Percentiles rank a stretch among this genome's conserved stretches.
These are phyloP conservation scores for Venusia cambrica DNA, from an alignment of 2,888 invertebrate genomes.

Conservation along the genomic window DNA sequence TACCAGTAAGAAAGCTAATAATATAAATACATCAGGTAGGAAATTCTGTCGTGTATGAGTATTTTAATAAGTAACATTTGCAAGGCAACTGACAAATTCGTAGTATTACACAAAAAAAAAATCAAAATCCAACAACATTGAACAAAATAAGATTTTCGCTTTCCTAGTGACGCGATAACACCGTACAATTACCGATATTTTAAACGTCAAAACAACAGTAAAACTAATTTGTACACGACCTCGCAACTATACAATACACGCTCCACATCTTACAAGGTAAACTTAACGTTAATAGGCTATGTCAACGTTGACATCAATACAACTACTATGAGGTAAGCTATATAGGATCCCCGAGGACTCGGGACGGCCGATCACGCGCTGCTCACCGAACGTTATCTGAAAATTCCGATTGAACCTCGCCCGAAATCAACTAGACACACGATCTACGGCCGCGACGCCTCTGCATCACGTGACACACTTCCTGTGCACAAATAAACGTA, in stretches of 20 bases:
- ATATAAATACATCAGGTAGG: constrained; percentile 8
- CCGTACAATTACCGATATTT: constrained; percentile 31
- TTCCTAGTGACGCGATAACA: constrained; percentile 36
- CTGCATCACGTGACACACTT: constrained; percentile 42
- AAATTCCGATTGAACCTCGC: constrained; percentile 59
- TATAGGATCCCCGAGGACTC: constrained; percentile 67
- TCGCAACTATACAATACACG: constrained; percentile 60
- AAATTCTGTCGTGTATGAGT: constrained; percentile 34
- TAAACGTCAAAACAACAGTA: constrained; percentile 54
- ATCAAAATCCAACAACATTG: constrained; percentile 48
- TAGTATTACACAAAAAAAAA: constrained; percentile 41
- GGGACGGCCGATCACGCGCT: constrained; percentile 53
- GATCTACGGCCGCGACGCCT: constrained; percentile 35
- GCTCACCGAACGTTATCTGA: constrained; percentile 59
- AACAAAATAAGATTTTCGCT: constrained; percentile 40
- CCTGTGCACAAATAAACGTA: constrained; percentile 45
- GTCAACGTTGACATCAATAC: constrained; percentile 74
- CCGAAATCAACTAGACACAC: constrained; percentile 42
- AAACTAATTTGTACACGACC: constrained; percentile 71
- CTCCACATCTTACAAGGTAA: constrained; percentile 68
- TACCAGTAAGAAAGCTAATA: too few species aligned
- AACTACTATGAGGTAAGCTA: constrained; percentile 78
- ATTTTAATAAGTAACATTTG: constrained; percentile 38
- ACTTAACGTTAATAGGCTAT: constrained; percentile 79
- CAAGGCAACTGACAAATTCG: constrained; percentile 46